Conservation (phyloP, 2,888 invertebrate genomes). For the Acrobasis suavella region DNA sequence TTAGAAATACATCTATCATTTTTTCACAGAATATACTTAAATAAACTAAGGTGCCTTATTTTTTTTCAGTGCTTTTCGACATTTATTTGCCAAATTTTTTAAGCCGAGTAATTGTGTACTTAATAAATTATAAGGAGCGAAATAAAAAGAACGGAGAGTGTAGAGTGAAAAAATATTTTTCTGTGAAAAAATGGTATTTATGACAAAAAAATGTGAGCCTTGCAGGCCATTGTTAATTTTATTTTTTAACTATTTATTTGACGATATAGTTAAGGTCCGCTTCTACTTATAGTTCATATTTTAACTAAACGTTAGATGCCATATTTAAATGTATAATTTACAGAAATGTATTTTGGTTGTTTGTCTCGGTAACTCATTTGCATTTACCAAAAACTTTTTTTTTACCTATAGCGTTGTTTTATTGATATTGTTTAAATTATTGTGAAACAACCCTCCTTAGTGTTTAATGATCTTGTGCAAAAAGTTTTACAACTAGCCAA, state of each 20-base stretch:
- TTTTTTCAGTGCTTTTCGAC: slow-evolving; percentile 14
- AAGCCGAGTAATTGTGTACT: slow-evolving; percentile 36
- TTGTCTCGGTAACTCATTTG: slow-evolving; percentile 69
- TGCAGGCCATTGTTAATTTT: slow-evolving; percentile 59
- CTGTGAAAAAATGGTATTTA: slow-evolving; percentile 20
- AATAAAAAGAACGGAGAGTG: neutral
- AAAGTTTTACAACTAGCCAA: neutral
- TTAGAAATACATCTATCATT: slow-evolving; percentile 47
- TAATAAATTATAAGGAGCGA: slow-evolving; percentile 42
- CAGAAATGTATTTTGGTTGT: slow-evolving; percentile 62
- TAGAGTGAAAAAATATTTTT: neutral
- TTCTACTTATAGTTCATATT: slow-evolving; percentile 66
- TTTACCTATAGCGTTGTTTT: slow-evolving; percentile 51
- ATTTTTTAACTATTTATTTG: slow-evolving; percentile 56
- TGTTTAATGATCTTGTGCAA: neutral
- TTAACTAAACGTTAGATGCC: slow-evolving; percentile 62
- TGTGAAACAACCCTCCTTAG: too few relatives aligned
- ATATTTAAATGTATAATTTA: slow-evolving; percentile 56
- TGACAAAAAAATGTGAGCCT: slow-evolving; percentile 34
- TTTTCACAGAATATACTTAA: slow-evolving; percentile 57
- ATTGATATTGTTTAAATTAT: slow-evolving; percentile 26
- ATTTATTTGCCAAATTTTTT: slow-evolving; percentile 26
- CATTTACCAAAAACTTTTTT: slow-evolving; percentile 77
- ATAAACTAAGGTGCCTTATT: slow-evolving; percentile 13
- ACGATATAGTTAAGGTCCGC: slow-evolving; percentile 63